These are phyloP conservation scores for Seriola rivoliana DNA, from an alignment of 2,113 vertebrate species.

Conservation along the genomic window DNA sequence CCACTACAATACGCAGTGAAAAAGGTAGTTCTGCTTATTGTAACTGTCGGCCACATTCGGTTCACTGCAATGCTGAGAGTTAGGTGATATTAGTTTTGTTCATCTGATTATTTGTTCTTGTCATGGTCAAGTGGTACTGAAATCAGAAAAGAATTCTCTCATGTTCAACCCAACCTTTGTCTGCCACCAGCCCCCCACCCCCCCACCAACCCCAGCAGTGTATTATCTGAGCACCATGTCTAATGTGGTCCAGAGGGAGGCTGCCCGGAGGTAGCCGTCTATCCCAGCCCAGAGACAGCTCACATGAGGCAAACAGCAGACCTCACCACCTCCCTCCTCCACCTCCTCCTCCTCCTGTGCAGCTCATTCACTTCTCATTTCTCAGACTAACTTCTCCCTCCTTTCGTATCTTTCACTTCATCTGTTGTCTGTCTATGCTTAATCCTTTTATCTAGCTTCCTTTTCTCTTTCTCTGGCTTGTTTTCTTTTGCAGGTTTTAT, in stretches of 20 bases:
- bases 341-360: not conserved
- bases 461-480: slow-evolving; percentile 5
- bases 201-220: slow-evolving; percentile 26
- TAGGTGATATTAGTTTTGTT: not conserved
- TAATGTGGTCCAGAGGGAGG: slow-evolving; percentile 74
- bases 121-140: slow-evolving; percentile 30
- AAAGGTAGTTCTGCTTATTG: not conserved
- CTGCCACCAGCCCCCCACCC: slow-evolving; percentile 20
- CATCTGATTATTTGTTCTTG: slow-evolving; percentile 44
- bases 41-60: not conserved
- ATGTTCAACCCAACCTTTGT: slow-evolving; percentile 10
- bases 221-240: slow-evolving; percentile 65
- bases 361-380: slow-evolving; percentile 22
- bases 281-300: slow-evolving; percentile 51
- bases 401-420: slow-evolving; percentile 24
- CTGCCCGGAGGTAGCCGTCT: slow-evolving; percentile 49
- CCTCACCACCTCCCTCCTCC: slow-evolving; percentile 24
- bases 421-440: slow-evolving; percentile 30
- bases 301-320: slow-evolving; percentile 57
- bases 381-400: slow-evolving; percentile 20
- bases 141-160: slow-evolving; percentile 34
- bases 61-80: not conserved
- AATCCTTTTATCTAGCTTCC: slow-evolving; percentile 42
- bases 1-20: not conserved
- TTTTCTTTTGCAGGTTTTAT: slow-evolving; percentile 17